phyloP scores from a whole-genome alignment of 1,140 invertebrate species.

The Orius insidiosus region DNA sequence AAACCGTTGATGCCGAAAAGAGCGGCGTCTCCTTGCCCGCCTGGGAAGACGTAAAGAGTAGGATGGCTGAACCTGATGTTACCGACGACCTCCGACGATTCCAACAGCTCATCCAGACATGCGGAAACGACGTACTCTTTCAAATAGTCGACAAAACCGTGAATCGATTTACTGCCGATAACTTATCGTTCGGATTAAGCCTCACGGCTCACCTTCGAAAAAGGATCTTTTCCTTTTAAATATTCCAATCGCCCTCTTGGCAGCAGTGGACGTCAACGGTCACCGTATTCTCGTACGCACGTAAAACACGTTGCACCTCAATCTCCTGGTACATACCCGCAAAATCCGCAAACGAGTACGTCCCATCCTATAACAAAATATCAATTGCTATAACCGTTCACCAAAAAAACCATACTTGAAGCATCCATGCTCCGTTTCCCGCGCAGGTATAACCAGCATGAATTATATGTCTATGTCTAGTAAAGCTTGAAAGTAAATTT shows the following conservation, averaged over 20 bases:
- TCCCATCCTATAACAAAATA: constrained; percentile 60
- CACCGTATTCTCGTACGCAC: constrained; percentile 74
- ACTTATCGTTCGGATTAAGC: constrained; percentile 64
- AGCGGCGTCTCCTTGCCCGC: constrained; percentile 84
- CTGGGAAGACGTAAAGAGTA: constrained; percentile 93
- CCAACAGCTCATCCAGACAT: constrained; percentile 63
- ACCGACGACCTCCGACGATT: constrained; percentile 86
- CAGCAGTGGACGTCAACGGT: constrained; percentile 73
- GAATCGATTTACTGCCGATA: constrained; percentile 35
- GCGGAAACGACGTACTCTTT: constrained; percentile 55
- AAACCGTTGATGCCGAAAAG: constrained; percentile 92
- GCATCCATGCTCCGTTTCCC: constrained; percentile 84
- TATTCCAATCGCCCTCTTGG: constrained; percentile 66
- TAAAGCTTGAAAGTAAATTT: constrained; percentile 82
- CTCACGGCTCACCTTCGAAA: constrained; percentile 54
- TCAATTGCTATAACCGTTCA: not conserved
- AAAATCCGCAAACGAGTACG: constrained; percentile 78
- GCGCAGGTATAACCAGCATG: constrained; percentile 88
- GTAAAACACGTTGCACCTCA: constrained; percentile 76
- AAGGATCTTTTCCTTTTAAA: constrained; percentile 48
- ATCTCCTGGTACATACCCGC: constrained; percentile 78
- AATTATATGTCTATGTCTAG: constrained; percentile 83
- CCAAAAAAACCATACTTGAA: constrained; percentile 48
- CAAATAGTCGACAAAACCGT: constrained; percentile 46
- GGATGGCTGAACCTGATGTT: constrained; percentile 92